Percentiles rank a stretch among this genome's conserved stretches.
Evolutionary conservation across 2,113 vertebrate species (phyloP).

Genomic region (Callospermophilus lateralis): DNA sequence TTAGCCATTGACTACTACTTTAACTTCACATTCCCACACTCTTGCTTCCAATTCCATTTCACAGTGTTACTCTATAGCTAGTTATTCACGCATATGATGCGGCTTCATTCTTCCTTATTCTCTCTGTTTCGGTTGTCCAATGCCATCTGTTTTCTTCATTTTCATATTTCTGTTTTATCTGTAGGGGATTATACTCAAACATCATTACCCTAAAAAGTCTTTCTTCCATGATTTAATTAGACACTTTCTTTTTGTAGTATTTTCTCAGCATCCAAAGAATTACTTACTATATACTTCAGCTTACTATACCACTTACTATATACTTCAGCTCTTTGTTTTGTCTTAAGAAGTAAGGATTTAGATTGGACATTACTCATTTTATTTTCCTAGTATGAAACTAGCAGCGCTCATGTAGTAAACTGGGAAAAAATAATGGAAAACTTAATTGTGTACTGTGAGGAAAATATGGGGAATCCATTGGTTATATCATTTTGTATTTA

Average conservation of each 20-base stretch:
- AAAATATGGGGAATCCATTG: neutral
- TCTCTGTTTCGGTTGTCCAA: neutral
- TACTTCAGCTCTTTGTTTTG: constrained; percentile 10
- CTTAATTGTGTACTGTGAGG: neutral
- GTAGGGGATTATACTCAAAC: neutral
- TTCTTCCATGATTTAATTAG: neutral
- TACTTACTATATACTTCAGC: too few species aligned
- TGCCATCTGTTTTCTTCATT: neutral
- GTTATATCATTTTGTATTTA: constrained; percentile 10
- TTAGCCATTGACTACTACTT: neutral
- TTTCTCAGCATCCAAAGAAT: neutral
- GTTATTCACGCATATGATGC: fast-evolving
- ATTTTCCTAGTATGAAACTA: neutral
- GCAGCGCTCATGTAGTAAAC: neutral
- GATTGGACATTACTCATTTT: neutral
- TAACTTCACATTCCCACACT: neutral
- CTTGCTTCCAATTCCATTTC: neutral
- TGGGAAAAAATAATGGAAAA: neutral
- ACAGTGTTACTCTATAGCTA: neutral
- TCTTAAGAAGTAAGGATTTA: neutral
- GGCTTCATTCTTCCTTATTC: neutral
- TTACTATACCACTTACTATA: neutral
- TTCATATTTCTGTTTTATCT: neutral
- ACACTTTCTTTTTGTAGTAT: neutral
- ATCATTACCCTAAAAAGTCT: neutral